Percentiles rank a stretch among this genome's conserved stretches.
Conservation (phyloP, 2,113 vertebrate genomes). For the Cyphomyrus discorhynchus region DNA sequence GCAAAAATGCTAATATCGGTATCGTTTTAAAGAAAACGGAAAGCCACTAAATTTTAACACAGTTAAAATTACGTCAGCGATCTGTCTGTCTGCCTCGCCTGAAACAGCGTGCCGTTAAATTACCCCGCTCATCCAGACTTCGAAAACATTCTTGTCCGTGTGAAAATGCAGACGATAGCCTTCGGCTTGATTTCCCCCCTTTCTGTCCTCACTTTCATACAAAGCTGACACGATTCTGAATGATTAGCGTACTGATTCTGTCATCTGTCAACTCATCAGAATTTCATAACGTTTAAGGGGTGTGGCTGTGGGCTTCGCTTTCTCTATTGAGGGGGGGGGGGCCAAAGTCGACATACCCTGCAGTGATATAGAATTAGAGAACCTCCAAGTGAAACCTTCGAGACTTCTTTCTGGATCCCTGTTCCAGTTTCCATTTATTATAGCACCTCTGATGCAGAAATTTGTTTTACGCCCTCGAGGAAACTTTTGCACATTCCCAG, state of each 20-base stretch:
- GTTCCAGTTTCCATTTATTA: not conserved
- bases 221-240: slow-evolving; percentile 8
- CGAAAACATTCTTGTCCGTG: slow-evolving; percentile 11
- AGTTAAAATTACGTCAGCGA: not conserved
- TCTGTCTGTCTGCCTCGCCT: not conserved
- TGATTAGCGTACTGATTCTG: slow-evolving; percentile 14
- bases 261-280: slow-evolving; percentile 14
- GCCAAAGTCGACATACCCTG: not conserved
- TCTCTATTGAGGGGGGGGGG: not conserved
- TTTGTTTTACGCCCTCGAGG: not conserved
- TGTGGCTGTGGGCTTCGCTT: slow-evolving; percentile 4
- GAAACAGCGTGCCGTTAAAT: not conserved
- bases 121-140: not conserved
- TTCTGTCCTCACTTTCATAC: slow-evolving; percentile 9
- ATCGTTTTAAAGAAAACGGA: not conserved
- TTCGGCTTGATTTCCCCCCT: slow-evolving; percentile 4
- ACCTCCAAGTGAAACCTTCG: not conserved
- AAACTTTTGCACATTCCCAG: not conserved
- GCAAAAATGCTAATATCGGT: not conserved
- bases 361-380: not conserved
- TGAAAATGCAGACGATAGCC: not conserved
- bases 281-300: slow-evolving; percentile 7
- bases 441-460: not conserved
- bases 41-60: not conserved
- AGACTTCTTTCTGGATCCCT: not conserved